phyloP scores from a whole-genome alignment of 2,888 invertebrate genomes.

The Blastobasis lacticolella region DNA sequence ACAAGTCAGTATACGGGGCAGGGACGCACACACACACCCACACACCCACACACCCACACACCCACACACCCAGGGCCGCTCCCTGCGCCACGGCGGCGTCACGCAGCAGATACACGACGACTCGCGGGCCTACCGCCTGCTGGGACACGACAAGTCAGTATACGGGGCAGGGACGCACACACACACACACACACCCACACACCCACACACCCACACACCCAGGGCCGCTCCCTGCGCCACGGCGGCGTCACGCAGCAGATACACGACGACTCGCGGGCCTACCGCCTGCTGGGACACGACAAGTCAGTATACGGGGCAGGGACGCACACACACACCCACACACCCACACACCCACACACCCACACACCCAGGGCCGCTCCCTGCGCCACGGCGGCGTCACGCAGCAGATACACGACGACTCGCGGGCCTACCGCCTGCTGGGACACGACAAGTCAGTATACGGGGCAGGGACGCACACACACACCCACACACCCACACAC shows the following conservation, averaged over 20 bases:
- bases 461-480: background rate
- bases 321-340: background rate
- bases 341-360: background rate
- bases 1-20: constrained; percentile 82
- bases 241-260: background rate
- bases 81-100: constrained; percentile 91
- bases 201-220: background rate
- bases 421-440: background rate
- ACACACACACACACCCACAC: background rate
- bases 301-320: background rate
- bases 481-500: background rate
- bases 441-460: background rate
- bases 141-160: constrained; percentile 95
- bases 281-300: background rate
- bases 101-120: constrained; percentile 98
- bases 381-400: background rate
- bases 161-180: background rate
- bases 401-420: background rate
- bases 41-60: background rate
- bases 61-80: constrained; percentile 83
- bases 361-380: background rate
- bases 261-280: background rate
- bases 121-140: constrained; percentile 90
- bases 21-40: background rate
- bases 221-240: background rate